Base-by-base conservation (phyloP, 2,113 vertebrate genomes). In the Plecotus auritus region DNA sequence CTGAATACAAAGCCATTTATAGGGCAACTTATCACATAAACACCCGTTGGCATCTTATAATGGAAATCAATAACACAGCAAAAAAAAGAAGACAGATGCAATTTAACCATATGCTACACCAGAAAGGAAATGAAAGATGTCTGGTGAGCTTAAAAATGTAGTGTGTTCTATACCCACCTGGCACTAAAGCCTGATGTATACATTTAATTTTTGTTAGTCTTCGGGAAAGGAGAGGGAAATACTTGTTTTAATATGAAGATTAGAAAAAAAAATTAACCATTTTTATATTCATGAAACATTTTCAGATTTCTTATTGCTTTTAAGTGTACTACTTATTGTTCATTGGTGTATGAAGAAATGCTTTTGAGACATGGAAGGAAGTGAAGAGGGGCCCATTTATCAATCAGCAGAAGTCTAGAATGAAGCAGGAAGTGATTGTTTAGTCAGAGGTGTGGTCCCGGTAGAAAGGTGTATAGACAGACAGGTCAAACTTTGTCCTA, bases 21-120 rank as follows among this genome's bases (percentile, higher is more conserved):
- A 97, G 69, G 89, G 45, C 67, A 97, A 94, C 95, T 96, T 97
- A 96, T 97, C 97, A 94, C 89, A 80, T 82, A 96, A 98, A 96
- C 85, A 89, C 73, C 26, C 37, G 23, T n/a, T 80, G 85, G 81
- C 84, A 96, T 72, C 91, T 78, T 88, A 78, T 78, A 98, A 93
- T 28, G 89, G 77, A 97, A 97, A 96, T 90, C 80, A 97, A 98
- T 96, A 96, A 89, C 37, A 74, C 47, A 6, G 64, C n/a, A 90
- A 93, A 96, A 96, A 96, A 69, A 96, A 87, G 80, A 93, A 93
- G 66, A 93, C 42, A 82, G 40, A 88, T 86, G 81, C 67, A 93
- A 88, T 90, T 74, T 95, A 97, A 93, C 92, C 28, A 80, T 23
- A 28, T 94, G 23, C 9, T 92, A 49, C 56, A 78, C 54, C 64